phyloP scores from a whole-genome alignment of 2,113 vertebrate genomes.

The Geococcyx californianus region DNA sequence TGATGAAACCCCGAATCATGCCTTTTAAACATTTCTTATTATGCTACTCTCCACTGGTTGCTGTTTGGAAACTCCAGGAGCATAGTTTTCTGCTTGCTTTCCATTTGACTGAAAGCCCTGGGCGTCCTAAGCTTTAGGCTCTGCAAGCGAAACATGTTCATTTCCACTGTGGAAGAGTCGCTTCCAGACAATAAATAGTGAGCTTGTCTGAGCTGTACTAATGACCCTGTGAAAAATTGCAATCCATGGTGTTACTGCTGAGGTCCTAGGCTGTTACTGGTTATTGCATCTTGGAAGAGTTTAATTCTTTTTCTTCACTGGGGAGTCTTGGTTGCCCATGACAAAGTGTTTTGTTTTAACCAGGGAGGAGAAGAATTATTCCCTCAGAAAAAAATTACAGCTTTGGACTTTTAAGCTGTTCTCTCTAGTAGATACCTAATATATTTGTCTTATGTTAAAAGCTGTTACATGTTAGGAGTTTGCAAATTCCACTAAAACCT shows the following conservation, averaged over 20 bases:
- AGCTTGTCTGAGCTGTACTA: not conserved
- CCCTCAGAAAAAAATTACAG: not conserved
- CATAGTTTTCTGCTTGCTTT: not conserved
- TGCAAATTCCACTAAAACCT: not conserved
- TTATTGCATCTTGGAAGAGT: not conserved
- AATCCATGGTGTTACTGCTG: not conserved
- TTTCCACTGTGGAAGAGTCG: not conserved
- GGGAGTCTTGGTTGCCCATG: not conserved
- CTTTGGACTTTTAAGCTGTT: not conserved
- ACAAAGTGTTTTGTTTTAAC: not conserved
- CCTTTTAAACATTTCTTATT: not conserved
- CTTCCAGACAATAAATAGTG: not conserved
- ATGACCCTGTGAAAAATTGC: not conserved
- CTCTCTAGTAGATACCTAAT: not conserved
- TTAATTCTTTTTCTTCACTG: not conserved
- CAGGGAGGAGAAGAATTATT: not conserved
- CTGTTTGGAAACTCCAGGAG: not conserved
- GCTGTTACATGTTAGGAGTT: not conserved
- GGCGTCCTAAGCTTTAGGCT: not conserved
- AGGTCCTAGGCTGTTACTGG: not conserved
- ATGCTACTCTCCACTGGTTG: not conserved
- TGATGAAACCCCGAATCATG: not conserved
- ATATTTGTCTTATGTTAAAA: not conserved
- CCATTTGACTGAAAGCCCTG: not conserved
- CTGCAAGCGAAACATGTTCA: not conserved